Evolutionary conservation across 2,888 invertebrate species (phyloP), one percentile per base, ranked within the genome.

Genomic region (Dexiosoma caninum): DNA sequence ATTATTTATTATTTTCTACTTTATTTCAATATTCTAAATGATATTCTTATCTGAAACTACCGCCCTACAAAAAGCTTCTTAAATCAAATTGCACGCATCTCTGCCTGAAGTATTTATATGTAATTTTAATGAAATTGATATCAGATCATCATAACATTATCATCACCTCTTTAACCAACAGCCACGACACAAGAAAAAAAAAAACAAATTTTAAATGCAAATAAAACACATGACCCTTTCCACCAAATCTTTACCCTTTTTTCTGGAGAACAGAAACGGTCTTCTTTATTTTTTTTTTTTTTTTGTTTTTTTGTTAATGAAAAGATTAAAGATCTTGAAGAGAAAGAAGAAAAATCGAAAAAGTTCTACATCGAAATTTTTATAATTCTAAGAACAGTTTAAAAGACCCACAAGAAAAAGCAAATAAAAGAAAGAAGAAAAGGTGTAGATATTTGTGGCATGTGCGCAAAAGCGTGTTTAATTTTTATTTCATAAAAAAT

Each of bases 401-500:
- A 67, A 76, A 55, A 27, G 27, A 6, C 27, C 49, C 40, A 51
- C 49, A 30, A 67, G 49, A 44, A 21, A 32, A 27, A 27, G 6
- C 4, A 27, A 27, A 6, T 5, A 27, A 27, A 2, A 71, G 44
- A 6, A 27, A 27, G 6, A 2, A 71, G 44, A 79, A 51, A 72
- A 76, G 51, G 69, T 74, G 72, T 64, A 59, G 51, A 77, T 64
- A 57, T 77, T 69, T 72, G 46, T 81, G 77, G 81, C 81, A 81
- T 81, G 81, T 69, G 81, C 72, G 42, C 69, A 72, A 77, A 71
- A 77, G 77, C 72, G 67, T 81, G 76, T 77, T 81, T 71, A 80
- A 37, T 66, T 70, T 78, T 57, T 35, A 35, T 55, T 51, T 62
- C 7, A 44, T 12, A 62, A 72, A 62, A n/a, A n/a, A n/a, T n/a